Base-by-base conservation (phyloP, 2,888 invertebrate species). In the Ommatoiulus sabulosus region DNA sequence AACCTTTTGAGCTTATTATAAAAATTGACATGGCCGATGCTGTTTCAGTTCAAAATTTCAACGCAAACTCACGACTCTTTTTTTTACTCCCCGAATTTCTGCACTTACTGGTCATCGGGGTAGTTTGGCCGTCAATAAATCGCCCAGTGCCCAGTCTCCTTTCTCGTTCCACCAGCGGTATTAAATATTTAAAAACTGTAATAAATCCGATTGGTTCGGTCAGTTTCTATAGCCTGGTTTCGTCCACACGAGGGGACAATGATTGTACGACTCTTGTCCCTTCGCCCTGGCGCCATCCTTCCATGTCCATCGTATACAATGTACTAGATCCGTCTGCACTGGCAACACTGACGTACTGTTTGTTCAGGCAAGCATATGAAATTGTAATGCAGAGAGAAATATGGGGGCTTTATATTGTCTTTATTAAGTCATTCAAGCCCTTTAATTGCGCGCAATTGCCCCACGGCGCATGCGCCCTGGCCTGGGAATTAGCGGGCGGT, bases 361-460 rank as follows among this genome's bases (percentile, higher is more conserved):
- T 72, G 72, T 72, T 72, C 72, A 72, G 20, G 72, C 72, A 72
- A 72, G 72, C 72, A 72, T 72, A 24, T 72, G 72, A 72, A 72
- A 72, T 72, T 72, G 72, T 72, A 72, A 72, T 72, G 72, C 72
- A 72, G 72, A 72, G 72, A 72, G 72, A 72, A 72, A 72, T 72
- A 72, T 72, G 72, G 72, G 52, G 72, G 72, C 72, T 72, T 72
- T 72, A 72, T 72, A 72, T 72, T 72, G 72, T 72, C 72, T 72
- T 72, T 72, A 72, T n/a, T 72, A 72, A 72, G 72, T 72, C 72
- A 72, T 72, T 72, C 72, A 72, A 72, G 72, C 72, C 72, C 72
- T 72, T 72, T 72, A 72, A 72, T 72, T 72, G 72, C 72, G 72
- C 72, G 20, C 72, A 72, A 24, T 72, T 20, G 72, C 72, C 4